Evolutionary conservation across 2,888 invertebrate species (phyloP), one percentile per base, ranked within the genome.

Genomic region (Macaria notata): DNA sequence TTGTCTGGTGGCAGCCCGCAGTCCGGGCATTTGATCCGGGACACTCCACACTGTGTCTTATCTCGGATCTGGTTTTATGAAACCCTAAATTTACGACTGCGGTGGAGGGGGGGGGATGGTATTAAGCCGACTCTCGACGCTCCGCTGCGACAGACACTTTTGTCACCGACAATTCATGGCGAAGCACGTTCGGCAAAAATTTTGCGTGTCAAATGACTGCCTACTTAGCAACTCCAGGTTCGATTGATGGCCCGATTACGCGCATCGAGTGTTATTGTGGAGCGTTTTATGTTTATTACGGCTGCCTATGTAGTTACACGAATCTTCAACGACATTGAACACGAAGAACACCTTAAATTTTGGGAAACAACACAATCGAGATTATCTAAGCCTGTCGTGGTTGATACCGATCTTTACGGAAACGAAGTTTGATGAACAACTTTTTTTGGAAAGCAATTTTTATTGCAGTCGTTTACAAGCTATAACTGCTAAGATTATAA

Each of bases 61-160:
- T 91, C 91, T 91, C 82, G 75, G 79, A 91, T 91, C 91, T 89
- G 90, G 90, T 91, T 90, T 91, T 91, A 91, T 91, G 90, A 91
- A 91, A 90, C 91, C 91, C 91, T 90, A 90, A 91, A 91, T 91
- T 91, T 91, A 91, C 90, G 91, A 90, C 86, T 90, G 88, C 76
- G 86, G 87, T 78, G 73, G 86, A 81, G 89, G 88, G 86, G 80
- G 83, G 87, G 83, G 83, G 86, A 76, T 78, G 75, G 81, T 83
- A 84, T 77, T 87, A 86, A 89, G 88, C 87, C 84, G 81, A 81
- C 85, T 84, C 86, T 86, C 84, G 83, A 81, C 83, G 81, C 73
- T 73, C 79, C 81, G 82, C 78, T 79, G 82, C 79, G 79, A 82
- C 85, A 84, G 88, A 87, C 86, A 88, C 88, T 90, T 88, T 89